Base-by-base conservation (phyloP, 1,140 invertebrate species). In the Euwallacea similis region DNA sequence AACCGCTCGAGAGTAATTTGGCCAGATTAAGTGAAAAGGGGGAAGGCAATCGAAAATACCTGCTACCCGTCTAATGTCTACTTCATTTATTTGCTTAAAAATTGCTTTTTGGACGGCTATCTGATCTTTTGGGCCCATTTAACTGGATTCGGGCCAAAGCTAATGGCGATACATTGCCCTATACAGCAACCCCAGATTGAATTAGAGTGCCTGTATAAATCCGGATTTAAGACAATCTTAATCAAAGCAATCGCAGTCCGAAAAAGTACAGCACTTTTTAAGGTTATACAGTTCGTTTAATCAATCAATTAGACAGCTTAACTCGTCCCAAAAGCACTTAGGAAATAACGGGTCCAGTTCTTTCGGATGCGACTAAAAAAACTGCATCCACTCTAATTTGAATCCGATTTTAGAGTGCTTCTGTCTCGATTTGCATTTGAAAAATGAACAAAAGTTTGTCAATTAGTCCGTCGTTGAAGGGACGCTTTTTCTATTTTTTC, bases 1-100 rank as follows among this genome's bases (percentile, higher is more conserved):
- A 64, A 64, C 61, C 61, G 33, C 61, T 64, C 46, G 61, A 64
- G 46, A 64, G 61, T 50, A 64, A 64, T 64, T 64, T 64, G 61
- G 43, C 61, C 43, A 50, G 61, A 64, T 64, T 64, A 64, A 64
- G 61, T 64, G 61, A 64, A 64, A 64, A 64, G 43, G 61, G 61
- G 61, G 33, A 50, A 50, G 46, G 61, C 61, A 64, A 64, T 64
- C 61, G 46, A 64, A 64, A 64, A 64, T 64, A 64, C 61, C 61
- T 64, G 61, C 61, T 50, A 50, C 42, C 46, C 46, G n/a, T 64
- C 46, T 64, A 21, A 64, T 64, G 15, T 64, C 61, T 41, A 46
- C 43, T 46, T 64, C 61, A 64, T 64, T 64, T 64, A 64, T 50
- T 64, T 64, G 46, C 46, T 50, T 64, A 64, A 64, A 64, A 64